Evolutionary conservation across 1,140 invertebrate genomes (phyloP).

Genomic region (Bursaphelenchus mucronatus): DNA sequence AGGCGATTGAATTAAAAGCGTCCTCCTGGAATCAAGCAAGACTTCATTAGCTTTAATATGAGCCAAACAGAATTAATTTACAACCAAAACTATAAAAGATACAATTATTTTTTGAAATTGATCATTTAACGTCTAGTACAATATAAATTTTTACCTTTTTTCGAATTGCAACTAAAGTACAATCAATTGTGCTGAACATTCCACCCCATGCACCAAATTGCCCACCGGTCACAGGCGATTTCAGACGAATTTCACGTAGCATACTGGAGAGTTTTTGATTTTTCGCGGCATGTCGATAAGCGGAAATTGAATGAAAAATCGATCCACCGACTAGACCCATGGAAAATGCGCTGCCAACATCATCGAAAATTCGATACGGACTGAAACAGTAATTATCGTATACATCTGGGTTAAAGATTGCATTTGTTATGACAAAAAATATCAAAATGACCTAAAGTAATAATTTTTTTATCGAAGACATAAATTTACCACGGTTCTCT

Average conservation of each 20-base stretch:
- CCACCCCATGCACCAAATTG: constrained; percentile 69
- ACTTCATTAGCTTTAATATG: constrained; percentile 6
- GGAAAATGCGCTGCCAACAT: constrained; percentile 94
- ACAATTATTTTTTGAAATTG: background rate
- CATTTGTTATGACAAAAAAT: background rate
- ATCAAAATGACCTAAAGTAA: background rate
- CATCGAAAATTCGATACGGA: constrained; percentile 94
- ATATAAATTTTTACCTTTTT: constrained; percentile 98
- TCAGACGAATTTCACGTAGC: constrained; percentile 46
- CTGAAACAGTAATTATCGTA: constrained; percentile 62
- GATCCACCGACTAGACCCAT: constrained; percentile 96
- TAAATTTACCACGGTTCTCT: constrained; percentile 40
- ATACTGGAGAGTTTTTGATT: constrained; percentile 49
- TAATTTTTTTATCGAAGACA: background rate
- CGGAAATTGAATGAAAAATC: constrained; percentile 92
- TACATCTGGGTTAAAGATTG: constrained; percentile 15
- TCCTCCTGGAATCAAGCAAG: constrained; percentile 61
- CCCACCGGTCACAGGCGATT: constrained; percentile 53
- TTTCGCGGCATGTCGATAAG: constrained; percentile 87
- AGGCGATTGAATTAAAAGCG: constrained; percentile 77
- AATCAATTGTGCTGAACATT: constrained; percentile 94
- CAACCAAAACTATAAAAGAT: constrained; percentile 5
- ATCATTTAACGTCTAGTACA: constrained; percentile 24
- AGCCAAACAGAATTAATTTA: constrained; percentile 14
- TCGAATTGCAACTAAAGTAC: constrained; percentile 82